phyloP scores from a whole-genome alignment of 2,113 vertebrate species.

The Oreochromis tanganicae region DNA sequence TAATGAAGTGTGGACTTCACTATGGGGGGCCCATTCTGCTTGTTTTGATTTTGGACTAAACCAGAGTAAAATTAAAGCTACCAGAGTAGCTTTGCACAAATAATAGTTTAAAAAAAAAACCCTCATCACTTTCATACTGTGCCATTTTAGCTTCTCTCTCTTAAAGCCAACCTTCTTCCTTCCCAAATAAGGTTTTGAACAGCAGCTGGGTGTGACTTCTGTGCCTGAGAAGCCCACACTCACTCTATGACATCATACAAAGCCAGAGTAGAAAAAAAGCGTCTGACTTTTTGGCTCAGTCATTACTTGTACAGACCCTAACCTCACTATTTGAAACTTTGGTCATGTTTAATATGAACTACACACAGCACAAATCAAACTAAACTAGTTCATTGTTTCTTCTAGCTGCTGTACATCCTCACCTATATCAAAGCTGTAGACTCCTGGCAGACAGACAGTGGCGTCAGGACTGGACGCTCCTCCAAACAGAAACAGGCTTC shows the following conservation, averaged over 20 bases:
- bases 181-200: neutral
- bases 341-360: neutral
- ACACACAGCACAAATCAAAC: neutral
- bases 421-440: constrained; percentile 70
- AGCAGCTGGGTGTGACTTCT: neutral
- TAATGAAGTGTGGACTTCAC: neutral
- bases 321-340: neutral
- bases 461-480: constrained; percentile 49
- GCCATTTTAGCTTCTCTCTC: neutral
- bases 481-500: constrained; percentile 72
- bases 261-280: neutral
- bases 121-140: neutral
- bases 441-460: constrained; percentile 61
- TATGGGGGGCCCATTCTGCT: neutral
- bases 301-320: neutral
- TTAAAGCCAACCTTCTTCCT: neutral
- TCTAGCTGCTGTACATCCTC: constrained; percentile 5
- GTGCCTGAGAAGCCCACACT: neutral
- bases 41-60: neutral
- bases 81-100: neutral
- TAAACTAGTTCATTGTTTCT: neutral
- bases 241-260: neutral
- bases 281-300: neutral
- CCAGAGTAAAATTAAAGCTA: neutral
- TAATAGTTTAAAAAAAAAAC: neutral